Evolutionary conservation across 2,797 vertebrate species (phyloP), one percentile per base, ranked within the genome.

Genomic region (Gouania willdenowi): DNA sequence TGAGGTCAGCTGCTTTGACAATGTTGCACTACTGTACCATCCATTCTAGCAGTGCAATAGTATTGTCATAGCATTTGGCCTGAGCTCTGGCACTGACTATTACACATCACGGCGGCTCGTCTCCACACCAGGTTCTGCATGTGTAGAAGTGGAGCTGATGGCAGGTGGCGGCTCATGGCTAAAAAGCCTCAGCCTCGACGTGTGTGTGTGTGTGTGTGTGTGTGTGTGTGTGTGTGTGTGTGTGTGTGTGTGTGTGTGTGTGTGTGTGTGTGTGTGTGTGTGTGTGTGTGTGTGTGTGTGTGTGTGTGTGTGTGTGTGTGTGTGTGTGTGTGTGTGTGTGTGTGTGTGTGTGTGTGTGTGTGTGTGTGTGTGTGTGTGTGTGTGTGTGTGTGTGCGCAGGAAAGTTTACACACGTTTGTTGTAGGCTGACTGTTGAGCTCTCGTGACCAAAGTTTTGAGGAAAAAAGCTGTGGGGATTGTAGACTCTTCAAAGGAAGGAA

Each of bases 21-120:
- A 91, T 96, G 91, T 97, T 98, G 95, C 95, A 98, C 96, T 98
- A 98, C 96, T 98, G 93, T 94, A 91, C 90, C 87, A 91, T 92
- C 91, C 86, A 91, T 91, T 92, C 92, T 93, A 98, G 96, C 94
- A 98, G 96, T 97, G 96, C 96, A 98, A 98, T 95, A 93, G 92
- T 92, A 95, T 96, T 93, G 94, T 98, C 95, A 98, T 96, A 97
- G 96, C 96, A 92, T 93, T 92, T 89, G 92, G 83, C 89, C 86
- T 66, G 75, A 65, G 86, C 63, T 57, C n/a, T n/a, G n/a, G n/a
- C n/a, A n/a, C n/a, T n/a, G n/a, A n/a, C n/a, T n/a, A n/a, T n/a
- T n/a, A n/a, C 57, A 43, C 44, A 37, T 80, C 65, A 45, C 58
- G 58, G 48, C 17, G 44, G 41, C 42, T 48, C 23, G 9, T 45